Evolutionary conservation across 2,888 invertebrate species (phyloP), one percentile per base, ranked within the genome.

Genomic region (Campoplex capitator): DNA sequence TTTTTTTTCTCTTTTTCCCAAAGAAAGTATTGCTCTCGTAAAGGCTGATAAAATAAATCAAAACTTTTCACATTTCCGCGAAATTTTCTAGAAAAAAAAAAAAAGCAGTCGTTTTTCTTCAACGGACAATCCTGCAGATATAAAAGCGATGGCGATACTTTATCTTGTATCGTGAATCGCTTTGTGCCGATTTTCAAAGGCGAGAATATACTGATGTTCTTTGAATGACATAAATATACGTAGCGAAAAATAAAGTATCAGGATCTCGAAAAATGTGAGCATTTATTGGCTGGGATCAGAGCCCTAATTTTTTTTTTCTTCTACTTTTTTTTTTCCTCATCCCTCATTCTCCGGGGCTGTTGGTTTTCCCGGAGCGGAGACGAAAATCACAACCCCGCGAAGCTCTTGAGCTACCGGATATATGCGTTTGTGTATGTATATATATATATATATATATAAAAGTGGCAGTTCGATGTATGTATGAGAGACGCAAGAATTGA

Each of bases 301-400:
- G 75, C 56, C 54, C 67, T 65, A 54, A 76, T 82, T 79, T 80
- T 80, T 62, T 78, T 38, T 56, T 9, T 54, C 56, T 13, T 62
- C 6, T 38, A 8, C 7, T 23, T 23, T 23, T 54, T 70, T 13
- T 62, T 11, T 38, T 16, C 7, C 78, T 78, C n/a, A 16, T 62
- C 28, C 68, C 42, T 78, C 70, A 28, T 45, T 56, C 51, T 13
- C 18, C 42, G 32, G 23, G 73, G 28, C 51, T 45, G 54, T 73
- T 48, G 67, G 38, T 51, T 71, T 48, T n/a, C 32, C 32, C 54
- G 51, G 51, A 78, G 82, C 51, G 23, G 70, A 65, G 65, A 79
- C 68, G 65, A 83, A 86, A 86, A 86, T 86, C 76, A 73, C 73
- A 82, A 45, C 32, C 77, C 76, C 78, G 18, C 42, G 56, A 67